Conservation (phyloP, 23 tunicate species). For the Trididemnum clinides region DNA sequence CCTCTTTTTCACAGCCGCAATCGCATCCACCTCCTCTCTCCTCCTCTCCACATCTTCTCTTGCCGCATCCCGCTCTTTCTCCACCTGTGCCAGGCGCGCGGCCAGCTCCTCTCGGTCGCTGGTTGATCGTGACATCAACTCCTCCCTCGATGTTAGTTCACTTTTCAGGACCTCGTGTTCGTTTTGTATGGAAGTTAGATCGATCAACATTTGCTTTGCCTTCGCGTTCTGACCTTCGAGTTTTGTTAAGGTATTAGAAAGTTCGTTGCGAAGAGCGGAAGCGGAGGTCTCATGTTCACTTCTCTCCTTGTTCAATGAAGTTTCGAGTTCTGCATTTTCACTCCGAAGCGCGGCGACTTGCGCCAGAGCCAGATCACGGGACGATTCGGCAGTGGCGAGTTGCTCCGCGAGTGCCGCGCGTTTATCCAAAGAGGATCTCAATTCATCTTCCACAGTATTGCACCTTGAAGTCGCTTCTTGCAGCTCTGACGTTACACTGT, state of each 20-base stretch:
- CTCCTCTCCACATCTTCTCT: background rate
- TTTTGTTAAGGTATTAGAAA: too few species aligned
- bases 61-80: background rate
- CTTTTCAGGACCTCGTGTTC: background rate
- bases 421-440: background rate
- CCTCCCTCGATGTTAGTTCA: background rate
- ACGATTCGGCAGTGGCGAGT: background rate
- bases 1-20: background rate
- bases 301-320: background rate
- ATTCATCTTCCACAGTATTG: background rate
- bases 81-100: background rate
- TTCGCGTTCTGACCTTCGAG: too few species aligned
- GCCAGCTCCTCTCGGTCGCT: background rate
- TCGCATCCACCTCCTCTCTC: background rate
- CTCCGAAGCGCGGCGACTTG: background rate
- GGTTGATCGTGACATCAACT: background rate
- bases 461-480: background rate
- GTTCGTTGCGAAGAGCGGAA: background rate
- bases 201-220: background rate
- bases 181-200: background rate
- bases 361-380: background rate
- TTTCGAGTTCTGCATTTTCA: background rate
- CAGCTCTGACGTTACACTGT: background rate
- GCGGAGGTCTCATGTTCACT: background rate
- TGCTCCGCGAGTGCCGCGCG: background rate